Evolutionary conservation across 92 coral and sea anemone species (phyloP), one percentile per base, ranked within the genome.

Genomic region (Phymanthus crucifer): DNA sequence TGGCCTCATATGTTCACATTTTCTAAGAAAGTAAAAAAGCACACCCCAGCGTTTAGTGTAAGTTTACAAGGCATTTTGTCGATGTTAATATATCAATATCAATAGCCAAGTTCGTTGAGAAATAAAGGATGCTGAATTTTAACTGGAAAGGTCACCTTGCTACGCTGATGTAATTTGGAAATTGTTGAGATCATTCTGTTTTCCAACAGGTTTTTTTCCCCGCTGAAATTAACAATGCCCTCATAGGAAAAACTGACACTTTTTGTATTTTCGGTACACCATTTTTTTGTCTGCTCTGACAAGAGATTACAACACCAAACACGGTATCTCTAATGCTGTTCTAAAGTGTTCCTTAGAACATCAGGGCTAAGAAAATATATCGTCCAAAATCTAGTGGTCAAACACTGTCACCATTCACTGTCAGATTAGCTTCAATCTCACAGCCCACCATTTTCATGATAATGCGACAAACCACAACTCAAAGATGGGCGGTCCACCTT

Each of bases 401-500:
- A 77, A 77, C 45, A 77, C 81, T 77, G 81, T 38, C 72, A 77
- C 72, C 40, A 50, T 64, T 61, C 46, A 48, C 72, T 77, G 81
- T 77, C 81, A 77, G 81, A 77, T 77, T 77, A 77, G 72, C 81
- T 77, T 77, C 68, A 77, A 77, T 77, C 81, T 77, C 13, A 38
- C 38, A 77, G 71, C 72, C 33, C 81, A 71, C 81, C 72, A 77
- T 77, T 64, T 77, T 70, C 58, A 77, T 77, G 70, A 77, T 77
- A 77, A 77, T 56, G 81, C 81, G 81, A 64, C 58, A 77, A 77
- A 77, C 81, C 81, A 77, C 81, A 77, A 61, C 81, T 61, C 52
- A 77, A 77, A 77, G 81, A 77, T 77, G 81, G 81, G 81, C 81
- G 81, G 81, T 77, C 72, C 81, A 50, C 72, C 56, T 11, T 61